Percentiles rank a stretch among this genome's conserved stretches.
Evolutionary conservation across 2,797 vertebrate genomes (phyloP).

Genomic region (Tympanoctomys barrerae): DNA sequence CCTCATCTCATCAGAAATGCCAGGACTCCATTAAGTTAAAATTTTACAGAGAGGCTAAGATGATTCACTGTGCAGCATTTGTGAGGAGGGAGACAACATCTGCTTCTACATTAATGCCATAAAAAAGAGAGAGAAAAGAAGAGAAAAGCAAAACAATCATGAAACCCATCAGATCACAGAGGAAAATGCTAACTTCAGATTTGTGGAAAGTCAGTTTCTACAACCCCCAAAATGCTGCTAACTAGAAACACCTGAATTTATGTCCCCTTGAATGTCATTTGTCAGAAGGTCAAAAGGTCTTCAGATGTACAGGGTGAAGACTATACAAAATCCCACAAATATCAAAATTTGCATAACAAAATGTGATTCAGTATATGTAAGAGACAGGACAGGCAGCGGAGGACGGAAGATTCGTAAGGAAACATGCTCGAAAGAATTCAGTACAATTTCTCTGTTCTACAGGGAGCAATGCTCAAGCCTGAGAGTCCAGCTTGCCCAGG

Average conservation of each 20-base stretch:
- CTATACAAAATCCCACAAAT: background rate
- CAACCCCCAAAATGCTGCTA: background rate
- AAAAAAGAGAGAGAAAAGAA: constrained; percentile 54
- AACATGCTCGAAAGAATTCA: background rate
- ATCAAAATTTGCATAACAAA: background rate
- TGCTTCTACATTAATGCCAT: constrained; percentile 86
- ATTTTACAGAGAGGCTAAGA: constrained; percentile 91
- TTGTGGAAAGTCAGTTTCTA: constrained; percentile 64
- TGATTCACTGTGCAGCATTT: constrained; percentile 91
- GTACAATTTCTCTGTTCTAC: background rate
- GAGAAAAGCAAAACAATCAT: constrained; percentile 78
- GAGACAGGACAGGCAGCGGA: background rate
- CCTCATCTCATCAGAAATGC: constrained; percentile 92
- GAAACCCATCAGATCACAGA: constrained; percentile 61
- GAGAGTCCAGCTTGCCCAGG: background rate
- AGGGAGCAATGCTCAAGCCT: background rate
- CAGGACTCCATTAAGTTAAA: constrained; percentile 92
- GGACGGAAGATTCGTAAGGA: background rate
- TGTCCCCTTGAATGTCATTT: background rate
- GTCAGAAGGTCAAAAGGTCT: constrained; percentile 41
- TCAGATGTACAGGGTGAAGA: background rate
- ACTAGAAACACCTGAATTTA: background rate
- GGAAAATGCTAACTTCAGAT: constrained; percentile 29
- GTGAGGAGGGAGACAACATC: constrained; percentile 87
- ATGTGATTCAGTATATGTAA: background rate